Conservation (phyloP, 2,113 vertebrate genomes). For the Crotalus horridus region DNA sequence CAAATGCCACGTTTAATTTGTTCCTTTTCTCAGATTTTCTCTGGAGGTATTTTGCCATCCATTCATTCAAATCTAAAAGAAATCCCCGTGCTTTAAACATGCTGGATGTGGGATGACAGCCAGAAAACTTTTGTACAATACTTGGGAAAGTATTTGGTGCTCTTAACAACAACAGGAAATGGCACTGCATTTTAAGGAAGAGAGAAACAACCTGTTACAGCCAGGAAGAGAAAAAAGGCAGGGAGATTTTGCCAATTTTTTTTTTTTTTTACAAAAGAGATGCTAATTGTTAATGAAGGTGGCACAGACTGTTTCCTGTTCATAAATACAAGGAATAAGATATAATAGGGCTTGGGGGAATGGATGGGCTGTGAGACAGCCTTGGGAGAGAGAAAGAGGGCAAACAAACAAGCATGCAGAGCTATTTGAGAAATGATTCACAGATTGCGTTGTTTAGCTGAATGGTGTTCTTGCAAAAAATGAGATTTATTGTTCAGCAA, state of each 20-base stretch:
- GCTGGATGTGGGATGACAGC: constrained; percentile 53
- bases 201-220: constrained; percentile 59
- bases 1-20: constrained; percentile 24
- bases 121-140: constrained; percentile 59
- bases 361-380: constrained; percentile 57
- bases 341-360: constrained; percentile 69
- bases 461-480: constrained; percentile 43
- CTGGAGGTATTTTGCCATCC: constrained; percentile 49
- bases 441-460: constrained; percentile 11
- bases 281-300: constrained; percentile 44
- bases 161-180: constrained; percentile 63
- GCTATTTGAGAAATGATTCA: constrained; percentile 55
- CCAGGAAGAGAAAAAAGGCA: constrained; percentile 50
- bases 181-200: constrained; percentile 60
- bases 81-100: constrained; percentile 59
- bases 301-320: constrained; percentile 67
- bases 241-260: constrained; percentile 41
- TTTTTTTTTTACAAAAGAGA: constrained; percentile 20
- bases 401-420: constrained; percentile 52
- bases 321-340: constrained; percentile 65
- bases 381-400: constrained; percentile 58
- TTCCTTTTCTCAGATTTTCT: constrained; percentile 43
- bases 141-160: constrained; percentile 57
- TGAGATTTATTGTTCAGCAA: constrained; percentile 35
- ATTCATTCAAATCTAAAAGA: constrained; percentile 39